Evolutionary conservation across 2,888 invertebrate genomes (phyloP), one percentile per base, ranked within the genome.

Genomic region (Luffia ferchaultella): DNA sequence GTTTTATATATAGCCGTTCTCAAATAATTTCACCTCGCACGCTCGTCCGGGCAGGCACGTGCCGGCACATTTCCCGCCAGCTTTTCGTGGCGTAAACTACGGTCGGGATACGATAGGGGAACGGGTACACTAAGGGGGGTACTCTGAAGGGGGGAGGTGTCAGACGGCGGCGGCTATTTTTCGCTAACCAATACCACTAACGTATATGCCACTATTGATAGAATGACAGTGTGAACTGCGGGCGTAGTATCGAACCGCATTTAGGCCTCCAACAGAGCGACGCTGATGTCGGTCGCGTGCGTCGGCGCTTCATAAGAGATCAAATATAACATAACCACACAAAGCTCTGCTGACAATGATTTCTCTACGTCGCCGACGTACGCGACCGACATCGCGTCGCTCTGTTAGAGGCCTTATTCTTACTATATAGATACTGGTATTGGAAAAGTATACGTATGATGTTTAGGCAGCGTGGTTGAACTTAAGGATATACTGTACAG

Each of bases 231-330:
- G 30, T 12, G 30, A 7, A 47, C 42, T 54, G 42, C 48, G 12
- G 51, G 52, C 58, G 56, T 53, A 54, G 52, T 49, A 55, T 51
- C 54, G 54, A 54, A 54, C 54, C 58, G 55, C 58, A 52, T 45
- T 56, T 57, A 51, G 51, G 46, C 53, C 48, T 44, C 53, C 53
- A 52, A 52, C 58, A 51, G 50, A 49, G 18, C n/a, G n/a, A n/a
- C n/a, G n/a, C n/a, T n/a, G n/a, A n/a, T n/a, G n/a, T n/a, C n/a
- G n/a, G n/a, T n/a, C 5, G 16, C 46, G 18, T 56, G 55, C 61
- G 59, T 60, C n/a, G n/a, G 59, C 56, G 57, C 53, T n/a, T n/a
- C n/a, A n/a, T n/a, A n/a, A n/a, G n/a, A n/a, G n/a, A n/a, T n/a
- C n/a, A n/a, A n/a, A n/a, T n/a, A n/a, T n/a, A n/a, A n/a, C n/a